A percentile compares a stretch with the other conserved stretches of the same genome.
Evolutionary conservation across 2,113 vertebrate species (phyloP).

Genomic region (Nesoenas mayeri): DNA sequence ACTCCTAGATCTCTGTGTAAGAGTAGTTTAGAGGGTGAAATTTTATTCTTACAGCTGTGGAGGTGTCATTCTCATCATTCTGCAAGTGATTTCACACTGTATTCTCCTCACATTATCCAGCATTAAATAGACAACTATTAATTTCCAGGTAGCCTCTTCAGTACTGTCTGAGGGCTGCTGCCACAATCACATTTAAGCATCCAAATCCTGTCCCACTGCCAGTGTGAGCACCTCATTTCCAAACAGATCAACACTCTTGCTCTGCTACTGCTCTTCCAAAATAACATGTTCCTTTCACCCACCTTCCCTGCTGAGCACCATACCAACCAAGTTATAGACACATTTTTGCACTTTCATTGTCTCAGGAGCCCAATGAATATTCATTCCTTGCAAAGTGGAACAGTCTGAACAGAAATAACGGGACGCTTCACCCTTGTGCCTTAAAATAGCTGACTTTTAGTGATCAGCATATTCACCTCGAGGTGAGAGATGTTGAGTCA

Average conservation of each 20-base stretch:
- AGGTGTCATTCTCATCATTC: background rate
- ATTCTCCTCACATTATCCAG: background rate
- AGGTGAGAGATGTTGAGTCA: background rate
- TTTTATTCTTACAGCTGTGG: background rate
- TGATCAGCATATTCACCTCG: background rate
- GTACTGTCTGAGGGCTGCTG: background rate
- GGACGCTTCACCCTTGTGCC: background rate
- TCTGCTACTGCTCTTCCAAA: background rate
- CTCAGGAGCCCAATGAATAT: conserved; percentile 39
- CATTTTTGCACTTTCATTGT: background rate
- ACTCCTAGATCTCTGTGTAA: background rate
- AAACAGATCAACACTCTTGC: background rate
- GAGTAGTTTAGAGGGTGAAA: background rate
- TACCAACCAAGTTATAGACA: background rate
- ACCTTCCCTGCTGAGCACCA: background rate
- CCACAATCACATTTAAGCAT: background rate
- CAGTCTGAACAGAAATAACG: conserved; percentile 29
- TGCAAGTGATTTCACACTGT: background rate
- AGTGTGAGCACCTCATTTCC: background rate
- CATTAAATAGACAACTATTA: background rate
- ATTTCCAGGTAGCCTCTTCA: background rate
- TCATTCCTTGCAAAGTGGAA: conserved; percentile 36
- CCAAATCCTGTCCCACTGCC: background rate
- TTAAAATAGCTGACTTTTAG: conserved; percentile 13
- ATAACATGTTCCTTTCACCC: background rate